phyloP scores from a whole-genome alignment of 2,797 vertebrate genomes.

The Strix occidentalis region DNA sequence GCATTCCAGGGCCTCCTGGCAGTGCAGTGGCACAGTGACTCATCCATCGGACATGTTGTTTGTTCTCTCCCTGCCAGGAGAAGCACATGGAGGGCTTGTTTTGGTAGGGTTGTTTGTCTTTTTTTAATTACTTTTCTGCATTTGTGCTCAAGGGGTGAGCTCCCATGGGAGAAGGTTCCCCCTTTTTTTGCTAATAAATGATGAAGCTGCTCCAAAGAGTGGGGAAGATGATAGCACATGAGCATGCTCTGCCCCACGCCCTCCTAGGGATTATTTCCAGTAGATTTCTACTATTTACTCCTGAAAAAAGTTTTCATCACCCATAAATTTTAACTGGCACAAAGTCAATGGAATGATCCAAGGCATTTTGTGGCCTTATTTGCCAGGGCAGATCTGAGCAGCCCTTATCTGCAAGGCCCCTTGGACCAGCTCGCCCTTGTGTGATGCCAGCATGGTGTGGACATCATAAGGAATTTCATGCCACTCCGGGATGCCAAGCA shows the following conservation, averaged over 20 bases:
- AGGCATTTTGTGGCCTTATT: not conserved
- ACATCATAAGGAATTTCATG: not conserved
- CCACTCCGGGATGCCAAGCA: not conserved
- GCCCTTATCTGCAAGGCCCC: not conserved
- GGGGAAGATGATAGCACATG: fast-evolving
- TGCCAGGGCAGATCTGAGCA: not conserved
- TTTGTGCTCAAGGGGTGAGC: not conserved
- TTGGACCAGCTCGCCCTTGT: not conserved
- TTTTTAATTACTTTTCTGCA: not conserved
- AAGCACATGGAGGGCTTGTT: not conserved
- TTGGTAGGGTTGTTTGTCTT: conserved; percentile 11
- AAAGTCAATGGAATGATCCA: fast-evolving
- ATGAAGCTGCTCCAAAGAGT: not conserved
- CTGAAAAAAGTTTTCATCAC: not conserved
- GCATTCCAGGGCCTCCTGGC: not conserved
- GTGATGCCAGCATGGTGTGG: fast-evolving
- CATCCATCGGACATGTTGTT: not conserved
- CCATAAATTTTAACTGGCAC: not conserved
- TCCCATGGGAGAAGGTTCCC: not conserved
- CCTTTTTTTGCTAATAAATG: not conserved
- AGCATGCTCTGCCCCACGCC: fast-evolving
- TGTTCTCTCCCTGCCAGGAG: not conserved
- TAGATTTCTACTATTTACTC: not conserved
- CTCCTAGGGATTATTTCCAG: not conserved
- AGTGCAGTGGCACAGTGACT: not conserved